Percentiles rank a stretch among this genome's conserved stretches.
phyloP scores from a whole-genome alignment of 2,113 vertebrate species.

The Mus musculus region DNA sequence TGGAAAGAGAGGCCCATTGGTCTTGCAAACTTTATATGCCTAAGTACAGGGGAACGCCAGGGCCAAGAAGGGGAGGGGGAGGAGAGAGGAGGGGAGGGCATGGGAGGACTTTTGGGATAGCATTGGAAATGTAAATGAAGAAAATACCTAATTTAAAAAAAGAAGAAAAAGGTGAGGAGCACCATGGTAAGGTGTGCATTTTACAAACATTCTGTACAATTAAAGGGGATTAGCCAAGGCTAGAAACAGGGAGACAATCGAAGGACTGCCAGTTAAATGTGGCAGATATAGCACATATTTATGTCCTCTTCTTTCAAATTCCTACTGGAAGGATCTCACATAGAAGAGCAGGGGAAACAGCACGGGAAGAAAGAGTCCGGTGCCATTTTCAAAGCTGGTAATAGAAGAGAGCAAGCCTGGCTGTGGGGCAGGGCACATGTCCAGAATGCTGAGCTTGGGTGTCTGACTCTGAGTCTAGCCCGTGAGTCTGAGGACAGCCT shows the following conservation, averaged over 20 bases:
- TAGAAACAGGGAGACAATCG: background rate
- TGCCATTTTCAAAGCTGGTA: background rate
- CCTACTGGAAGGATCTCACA: background rate
- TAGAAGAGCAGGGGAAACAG: background rate
- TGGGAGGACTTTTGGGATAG: no score
- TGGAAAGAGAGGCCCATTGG: no score
- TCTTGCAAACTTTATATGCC: no score
- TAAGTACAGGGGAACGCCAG: no score
- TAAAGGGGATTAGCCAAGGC: background rate
- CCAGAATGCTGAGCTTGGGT: background rate
- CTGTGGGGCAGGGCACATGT: no score
- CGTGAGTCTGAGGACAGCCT: background rate
- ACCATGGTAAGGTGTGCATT: background rate
- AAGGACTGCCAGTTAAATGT: background rate
- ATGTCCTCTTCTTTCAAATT: background rate
- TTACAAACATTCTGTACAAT: constrained; percentile 19
- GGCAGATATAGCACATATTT: background rate
- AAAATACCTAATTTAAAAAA: no score
- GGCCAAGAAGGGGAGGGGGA: no score
- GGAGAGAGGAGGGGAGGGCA: no score
- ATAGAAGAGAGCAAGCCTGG: background rate
- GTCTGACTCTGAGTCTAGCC: background rate
- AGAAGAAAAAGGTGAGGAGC: background rate
- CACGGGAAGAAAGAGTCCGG: background rate
- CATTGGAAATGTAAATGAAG: no score